These are phyloP conservation scores for Micromussa lordhowensis DNA, from an alignment of 92 coral and sea anemone genomes.

Conservation along the genomic window DNA sequence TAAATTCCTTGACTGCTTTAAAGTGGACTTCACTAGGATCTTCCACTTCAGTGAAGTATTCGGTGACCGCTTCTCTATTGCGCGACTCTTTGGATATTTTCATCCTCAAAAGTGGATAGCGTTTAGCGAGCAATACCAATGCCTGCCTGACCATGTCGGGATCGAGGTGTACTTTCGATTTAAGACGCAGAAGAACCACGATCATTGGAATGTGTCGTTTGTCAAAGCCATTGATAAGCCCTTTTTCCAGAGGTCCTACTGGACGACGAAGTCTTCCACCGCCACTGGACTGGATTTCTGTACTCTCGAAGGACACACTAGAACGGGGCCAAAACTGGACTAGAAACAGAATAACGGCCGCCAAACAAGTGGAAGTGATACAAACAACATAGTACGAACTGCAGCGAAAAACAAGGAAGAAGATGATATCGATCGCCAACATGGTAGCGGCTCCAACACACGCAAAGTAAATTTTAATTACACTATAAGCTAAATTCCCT, in stretches of 20 bases:
- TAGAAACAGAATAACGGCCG: not conserved
- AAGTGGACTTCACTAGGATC: not conserved
- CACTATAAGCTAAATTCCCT: no score
- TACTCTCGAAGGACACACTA: not conserved
- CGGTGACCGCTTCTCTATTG: not conserved
- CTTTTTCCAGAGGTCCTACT: constrained; percentile 1
- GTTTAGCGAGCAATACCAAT: constrained; percentile 1
- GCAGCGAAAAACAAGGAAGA: not conserved
- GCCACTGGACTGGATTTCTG: not conserved
- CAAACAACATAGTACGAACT: not conserved
- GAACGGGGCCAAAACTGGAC: not conserved
- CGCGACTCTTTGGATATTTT: not conserved
- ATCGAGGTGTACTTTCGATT: not conserved
- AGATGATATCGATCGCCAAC: not conserved
- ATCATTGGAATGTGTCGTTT: constrained; percentile 14
- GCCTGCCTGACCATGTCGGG: constrained; percentile 19
- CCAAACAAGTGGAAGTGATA: not conserved
- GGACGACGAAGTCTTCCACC: not conserved
- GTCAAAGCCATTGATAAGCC: not conserved
- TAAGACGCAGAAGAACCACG: not conserved
- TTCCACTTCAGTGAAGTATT: constrained; percentile 21
- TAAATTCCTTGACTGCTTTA: not conserved
- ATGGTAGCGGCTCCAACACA: not conserved
- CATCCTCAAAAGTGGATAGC: constrained; percentile 17
- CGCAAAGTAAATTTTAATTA: no score